Conservation (phyloP, 2,797 vertebrate genomes). For the Epinephelus coioides region DNA sequence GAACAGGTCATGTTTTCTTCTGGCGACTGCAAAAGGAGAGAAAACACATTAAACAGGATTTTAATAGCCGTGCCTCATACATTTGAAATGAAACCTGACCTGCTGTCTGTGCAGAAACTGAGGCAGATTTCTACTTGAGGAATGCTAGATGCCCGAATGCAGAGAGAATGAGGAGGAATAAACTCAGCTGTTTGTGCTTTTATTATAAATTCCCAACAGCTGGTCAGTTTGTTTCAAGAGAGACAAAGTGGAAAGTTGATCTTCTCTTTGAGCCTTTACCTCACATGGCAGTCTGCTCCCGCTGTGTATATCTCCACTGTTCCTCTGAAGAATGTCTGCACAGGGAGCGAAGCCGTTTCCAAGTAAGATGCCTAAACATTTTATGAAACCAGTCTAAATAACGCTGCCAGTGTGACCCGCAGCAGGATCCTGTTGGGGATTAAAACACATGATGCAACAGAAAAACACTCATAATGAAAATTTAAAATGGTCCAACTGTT, state of each 20-base stretch:
- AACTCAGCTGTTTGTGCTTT: no score
- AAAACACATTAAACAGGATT: neutral
- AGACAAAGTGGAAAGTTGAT: neutral
- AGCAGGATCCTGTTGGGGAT: neutral
- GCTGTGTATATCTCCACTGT: neutral
- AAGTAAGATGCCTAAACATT: neutral
- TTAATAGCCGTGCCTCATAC: neutral
- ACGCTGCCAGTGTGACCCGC: neutral
- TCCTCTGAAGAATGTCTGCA: neutral
- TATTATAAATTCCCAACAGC: neutral
- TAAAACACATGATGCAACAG: slow-evolving; percentile 3
- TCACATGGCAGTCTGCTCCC: slow-evolving; percentile 6
- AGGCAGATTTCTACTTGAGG: neutral
- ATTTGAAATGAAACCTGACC: neutral
- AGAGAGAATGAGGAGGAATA: neutral
- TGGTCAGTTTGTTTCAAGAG: slow-evolving; percentile 7
- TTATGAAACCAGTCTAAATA: neutral
- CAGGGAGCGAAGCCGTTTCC: neutral
- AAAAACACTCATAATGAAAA: neutral
- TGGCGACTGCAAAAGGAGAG: no score
- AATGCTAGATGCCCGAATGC: neutral
- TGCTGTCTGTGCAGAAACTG: no score
- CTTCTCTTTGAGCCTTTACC: neutral
- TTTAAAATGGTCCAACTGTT: neutral
- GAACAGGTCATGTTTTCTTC: no score